A percentile compares a stretch with the other conserved stretches of the same genome.
Conservation (phyloP, 2,113 vertebrate genomes). For the Verasper variegatus region DNA sequence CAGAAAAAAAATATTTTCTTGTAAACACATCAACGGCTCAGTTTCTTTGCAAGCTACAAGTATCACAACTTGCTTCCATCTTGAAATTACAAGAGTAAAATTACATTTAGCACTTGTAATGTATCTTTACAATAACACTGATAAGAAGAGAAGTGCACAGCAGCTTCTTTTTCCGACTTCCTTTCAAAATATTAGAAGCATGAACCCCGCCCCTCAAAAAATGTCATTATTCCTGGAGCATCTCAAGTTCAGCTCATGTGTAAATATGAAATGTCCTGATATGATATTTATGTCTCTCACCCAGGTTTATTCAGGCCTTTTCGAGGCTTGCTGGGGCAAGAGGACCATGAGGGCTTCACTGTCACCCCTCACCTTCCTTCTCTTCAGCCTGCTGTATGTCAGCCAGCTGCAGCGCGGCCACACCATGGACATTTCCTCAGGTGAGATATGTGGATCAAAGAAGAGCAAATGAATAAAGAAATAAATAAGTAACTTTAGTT, state of each 20-base stretch:
- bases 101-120: background rate
- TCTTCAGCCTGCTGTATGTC: slow-evolving; percentile 60
- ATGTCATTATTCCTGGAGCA: background rate
- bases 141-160: background rate
- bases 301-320: slow-evolving; percentile 45
- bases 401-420: slow-evolving; percentile 42
- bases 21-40: background rate
- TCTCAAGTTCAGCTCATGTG: background rate
- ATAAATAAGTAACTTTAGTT: background rate
- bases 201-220: background rate
- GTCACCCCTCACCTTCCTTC: slow-evolving; percentile 30
- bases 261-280: background rate
- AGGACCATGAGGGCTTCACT: slow-evolving; percentile 59
- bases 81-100: background rate
- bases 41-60: no score
- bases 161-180: background rate
- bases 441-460: slow-evolving; percentile 40
- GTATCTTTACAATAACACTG: background rate
- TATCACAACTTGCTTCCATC: no score
- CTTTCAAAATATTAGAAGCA: background rate
- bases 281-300: slow-evolving; percentile 8
- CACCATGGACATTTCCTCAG: slow-evolving; percentile 50
- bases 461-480: background rate
- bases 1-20: no score
- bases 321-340: slow-evolving; percentile 16